Percentiles rank a stretch among this genome's conserved stretches.
These are phyloP conservation scores for Rhynchopsitta pachyrhyncha DNA, from an alignment of 2,113 vertebrate genomes.

Conservation along the genomic window DNA sequence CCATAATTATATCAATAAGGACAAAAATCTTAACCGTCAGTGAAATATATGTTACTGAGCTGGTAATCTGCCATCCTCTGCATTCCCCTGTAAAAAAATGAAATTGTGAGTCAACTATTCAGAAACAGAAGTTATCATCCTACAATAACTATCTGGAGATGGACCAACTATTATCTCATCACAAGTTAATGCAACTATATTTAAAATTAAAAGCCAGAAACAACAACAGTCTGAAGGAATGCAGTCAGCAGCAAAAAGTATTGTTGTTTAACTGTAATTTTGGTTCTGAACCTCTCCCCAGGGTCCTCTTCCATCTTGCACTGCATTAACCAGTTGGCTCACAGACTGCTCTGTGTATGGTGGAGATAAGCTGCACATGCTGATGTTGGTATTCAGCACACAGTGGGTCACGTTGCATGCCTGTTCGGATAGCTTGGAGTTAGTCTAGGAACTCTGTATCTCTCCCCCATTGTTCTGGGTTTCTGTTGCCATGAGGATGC, in stretches of 20 bases:
- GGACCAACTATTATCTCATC: slow-evolving; percentile 45
- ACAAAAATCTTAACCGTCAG: not conserved
- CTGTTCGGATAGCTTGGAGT: not conserved
- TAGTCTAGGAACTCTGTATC: not conserved
- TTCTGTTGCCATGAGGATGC: not conserved
- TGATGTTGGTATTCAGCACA: not conserved
- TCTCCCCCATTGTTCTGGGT: not conserved
- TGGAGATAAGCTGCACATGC: not conserved
- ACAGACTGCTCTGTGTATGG: not conserved
- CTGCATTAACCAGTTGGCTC: not conserved
- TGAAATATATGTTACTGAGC: not conserved
- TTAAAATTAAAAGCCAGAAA: slow-evolving; percentile 59
- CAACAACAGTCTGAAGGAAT: slow-evolving; percentile 21
- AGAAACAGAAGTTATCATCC: slow-evolving; percentile 41
- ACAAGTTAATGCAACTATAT: slow-evolving; percentile 20
- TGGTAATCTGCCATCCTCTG: not conserved
- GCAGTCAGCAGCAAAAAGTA: not conserved
- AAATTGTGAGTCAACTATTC: slow-evolving; percentile 20
- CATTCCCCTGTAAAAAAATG: slow-evolving; percentile 26
- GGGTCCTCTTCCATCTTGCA: not conserved
- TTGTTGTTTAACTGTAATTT: slow-evolving; percentile 13
- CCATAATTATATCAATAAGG: not conserved
- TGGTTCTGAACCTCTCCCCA: slow-evolving; percentile 12
- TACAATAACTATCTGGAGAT: slow-evolving; percentile 34
- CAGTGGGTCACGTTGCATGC: not conserved